These are phyloP conservation scores for Danio choprae DNA, from an alignment of 2,797 vertebrate species.

Conservation along the genomic window DNA sequence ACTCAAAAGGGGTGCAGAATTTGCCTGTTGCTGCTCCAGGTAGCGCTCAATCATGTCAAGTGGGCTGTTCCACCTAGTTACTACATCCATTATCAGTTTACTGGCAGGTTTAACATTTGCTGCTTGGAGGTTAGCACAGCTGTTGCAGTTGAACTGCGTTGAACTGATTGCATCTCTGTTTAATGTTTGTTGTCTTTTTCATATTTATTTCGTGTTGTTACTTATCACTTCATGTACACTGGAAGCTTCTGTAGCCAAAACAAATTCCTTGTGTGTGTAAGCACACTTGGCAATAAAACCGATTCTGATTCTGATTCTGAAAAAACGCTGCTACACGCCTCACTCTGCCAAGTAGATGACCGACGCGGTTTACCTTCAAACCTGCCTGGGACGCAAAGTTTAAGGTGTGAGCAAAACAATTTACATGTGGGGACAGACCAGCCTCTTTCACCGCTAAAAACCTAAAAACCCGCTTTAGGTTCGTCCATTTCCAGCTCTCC, in stretches of 20 bases:
- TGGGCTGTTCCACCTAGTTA: conserved; percentile 45
- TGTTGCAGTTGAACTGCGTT: conserved; percentile 31
- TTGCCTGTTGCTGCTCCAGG: conserved; percentile 37
- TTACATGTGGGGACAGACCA: conserved; percentile 10
- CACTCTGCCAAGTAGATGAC: conserved; percentile 40
- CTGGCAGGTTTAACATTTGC: conserved; percentile 21
- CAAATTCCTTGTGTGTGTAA: no score
- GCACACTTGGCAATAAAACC: no score
- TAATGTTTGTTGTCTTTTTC: no score
- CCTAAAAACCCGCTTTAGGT: no score
- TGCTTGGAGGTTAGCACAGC: conserved; percentile 42
- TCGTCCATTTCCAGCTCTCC: neutral
- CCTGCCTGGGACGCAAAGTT: conserved; percentile 34
- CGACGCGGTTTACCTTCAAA: conserved; percentile 23
- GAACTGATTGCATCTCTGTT: conserved; percentile 46
- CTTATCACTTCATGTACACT: no score
- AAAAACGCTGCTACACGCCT: conserved; percentile 37
- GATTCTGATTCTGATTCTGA: no score
- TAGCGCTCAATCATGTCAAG: conserved; percentile 43
- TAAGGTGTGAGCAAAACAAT: conserved; percentile 44
- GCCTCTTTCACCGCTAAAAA: conserved; percentile 26
- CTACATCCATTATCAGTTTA: conserved; percentile 46
- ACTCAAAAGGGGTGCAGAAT: no score
- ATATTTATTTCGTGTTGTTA: no score
- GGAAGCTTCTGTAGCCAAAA: no score